A percentile compares a stretch with the other conserved stretches of the same genome.
Evolutionary conservation across 2,797 vertebrate genomes (phyloP).

Genomic region (Chrysocyon brachyurus): DNA sequence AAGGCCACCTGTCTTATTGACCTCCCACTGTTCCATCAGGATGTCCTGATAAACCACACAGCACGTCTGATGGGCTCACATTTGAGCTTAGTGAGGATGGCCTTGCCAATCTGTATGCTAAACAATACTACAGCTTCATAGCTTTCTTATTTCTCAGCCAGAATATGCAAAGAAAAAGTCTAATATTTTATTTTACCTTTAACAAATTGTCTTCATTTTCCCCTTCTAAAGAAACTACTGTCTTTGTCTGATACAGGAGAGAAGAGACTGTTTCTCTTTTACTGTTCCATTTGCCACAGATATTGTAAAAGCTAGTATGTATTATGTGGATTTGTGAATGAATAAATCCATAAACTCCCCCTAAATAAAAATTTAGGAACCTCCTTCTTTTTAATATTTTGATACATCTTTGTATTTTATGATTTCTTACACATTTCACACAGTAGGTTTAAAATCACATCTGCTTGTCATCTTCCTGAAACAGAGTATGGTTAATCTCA

Average conservation of each 20-base stretch:
- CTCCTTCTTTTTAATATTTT: neutral
- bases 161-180: neutral
- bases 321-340: neutral
- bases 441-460: neutral
- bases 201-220: neutral
- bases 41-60: neutral
- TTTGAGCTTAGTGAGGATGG: neutral
- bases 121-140: neutral
- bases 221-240: neutral
- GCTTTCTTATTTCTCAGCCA: neutral
- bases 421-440: neutral
- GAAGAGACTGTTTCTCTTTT: neutral
- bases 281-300: neutral
- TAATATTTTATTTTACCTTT: neutral
- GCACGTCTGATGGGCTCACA: neutral
- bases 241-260: neutral
- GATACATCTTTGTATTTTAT: neutral
- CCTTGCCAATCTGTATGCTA: neutral
- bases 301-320: neutral
- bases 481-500: neutral
- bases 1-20: neutral
- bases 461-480: neutral
- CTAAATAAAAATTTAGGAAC: slow-evolving; percentile 20
- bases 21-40: neutral
- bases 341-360: neutral